phyloP scores from a whole-genome alignment of 1,140 invertebrate genomes.

The Formica exsecta region DNA sequence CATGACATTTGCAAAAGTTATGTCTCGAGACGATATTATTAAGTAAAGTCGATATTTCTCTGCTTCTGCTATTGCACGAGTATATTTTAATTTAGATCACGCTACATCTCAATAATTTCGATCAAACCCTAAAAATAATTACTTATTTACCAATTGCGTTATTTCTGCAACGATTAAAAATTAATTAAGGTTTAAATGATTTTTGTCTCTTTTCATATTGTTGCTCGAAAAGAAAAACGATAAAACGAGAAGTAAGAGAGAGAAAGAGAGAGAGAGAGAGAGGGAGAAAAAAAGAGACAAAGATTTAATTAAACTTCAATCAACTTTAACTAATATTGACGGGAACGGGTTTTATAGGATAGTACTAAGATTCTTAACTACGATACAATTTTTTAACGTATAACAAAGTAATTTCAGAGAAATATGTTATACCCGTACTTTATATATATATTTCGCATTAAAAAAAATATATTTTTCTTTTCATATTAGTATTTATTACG shows the following conservation, averaged over 20 bases:
- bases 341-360: not conserved
- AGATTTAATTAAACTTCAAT: slow-evolving; percentile 53
- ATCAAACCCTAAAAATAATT: not conserved
- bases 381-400: not conserved
- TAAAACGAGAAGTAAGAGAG: too few species aligned
- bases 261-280: not conserved
- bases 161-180: slow-evolving; percentile 1
- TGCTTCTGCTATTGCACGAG: not conserved
- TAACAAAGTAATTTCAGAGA: slow-evolving; percentile 1
- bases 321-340: slow-evolving; percentile 50
- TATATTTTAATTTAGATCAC: not conserved
- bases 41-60: not conserved
- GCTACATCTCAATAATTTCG: not conserved
- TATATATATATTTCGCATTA: too few species aligned
- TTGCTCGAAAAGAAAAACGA: not conserved
- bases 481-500: not conserved
- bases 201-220: slow-evolving; percentile 19
- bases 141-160: slow-evolving; percentile 3
- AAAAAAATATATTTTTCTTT: too few species aligned
- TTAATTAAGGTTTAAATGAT: slow-evolving; percentile 42
- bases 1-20: not conserved
- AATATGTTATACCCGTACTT: too few species aligned
- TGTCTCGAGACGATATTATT: not conserved
- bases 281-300: not conserved
- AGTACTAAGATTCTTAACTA: not conserved